These are phyloP conservation scores for Wiebesia pumilae DNA, from an alignment of 1,140 invertebrate genomes.

Conservation along the genomic window DNA sequence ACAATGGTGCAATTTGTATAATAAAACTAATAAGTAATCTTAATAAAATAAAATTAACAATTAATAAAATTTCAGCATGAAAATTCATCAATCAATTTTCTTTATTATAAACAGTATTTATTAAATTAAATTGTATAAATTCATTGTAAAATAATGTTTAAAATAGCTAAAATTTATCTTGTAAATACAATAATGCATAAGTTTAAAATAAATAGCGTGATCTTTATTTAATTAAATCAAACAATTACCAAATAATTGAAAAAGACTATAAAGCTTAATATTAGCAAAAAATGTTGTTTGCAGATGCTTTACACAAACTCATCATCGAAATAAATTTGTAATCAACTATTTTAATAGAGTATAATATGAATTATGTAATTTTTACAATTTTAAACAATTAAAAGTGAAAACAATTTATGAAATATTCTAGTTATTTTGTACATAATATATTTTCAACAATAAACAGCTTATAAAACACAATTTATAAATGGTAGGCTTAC, in stretches of 20 bases:
- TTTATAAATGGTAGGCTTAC: background rate
- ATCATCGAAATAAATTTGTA: background rate
- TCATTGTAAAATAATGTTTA: background rate
- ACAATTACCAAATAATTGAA: background rate
- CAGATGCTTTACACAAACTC: background rate
- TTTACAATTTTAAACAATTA: background rate
- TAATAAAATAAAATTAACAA: too few relatives aligned
- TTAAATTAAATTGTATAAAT: background rate
- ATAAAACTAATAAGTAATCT: too few relatives aligned
- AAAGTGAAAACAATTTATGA: background rate
- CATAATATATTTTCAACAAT: background rate
- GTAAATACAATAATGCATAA: background rate
- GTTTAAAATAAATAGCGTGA: background rate
- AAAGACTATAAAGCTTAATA: background rate
- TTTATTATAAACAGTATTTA: background rate
- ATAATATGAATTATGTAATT: background rate
- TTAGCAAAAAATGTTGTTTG: background rate
- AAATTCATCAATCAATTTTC: background rate
- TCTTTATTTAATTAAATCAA: background rate
- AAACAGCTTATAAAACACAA: background rate
- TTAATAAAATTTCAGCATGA: too few relatives aligned
- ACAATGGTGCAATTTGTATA: background rate
- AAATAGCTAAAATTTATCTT: too few relatives aligned
- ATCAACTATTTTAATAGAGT: background rate
- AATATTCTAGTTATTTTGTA: background rate